phyloP scores from a whole-genome alignment of 2,888 invertebrate genomes.

The Plagodis pulveraria region DNA sequence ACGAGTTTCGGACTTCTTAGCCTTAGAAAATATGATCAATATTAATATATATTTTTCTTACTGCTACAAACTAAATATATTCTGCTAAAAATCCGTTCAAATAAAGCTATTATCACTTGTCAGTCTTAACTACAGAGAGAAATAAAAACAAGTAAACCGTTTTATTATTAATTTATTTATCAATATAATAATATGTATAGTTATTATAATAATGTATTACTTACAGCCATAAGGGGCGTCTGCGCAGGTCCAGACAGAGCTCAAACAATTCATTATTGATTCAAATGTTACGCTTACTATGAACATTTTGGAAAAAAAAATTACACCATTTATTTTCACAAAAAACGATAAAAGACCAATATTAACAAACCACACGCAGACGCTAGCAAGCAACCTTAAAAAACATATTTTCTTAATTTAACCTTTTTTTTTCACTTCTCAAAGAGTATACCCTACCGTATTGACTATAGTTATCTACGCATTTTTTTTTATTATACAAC shows the following conservation, averaged over 20 bases:
- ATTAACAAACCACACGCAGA: conserved; percentile 38
- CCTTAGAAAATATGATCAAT: too few species aligned
- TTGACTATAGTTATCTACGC: conserved; percentile 50
- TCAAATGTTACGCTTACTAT: conserved; percentile 39
- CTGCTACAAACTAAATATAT: too few species aligned
- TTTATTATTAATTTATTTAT: conserved; percentile 85
- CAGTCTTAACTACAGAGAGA: conserved; percentile 27
- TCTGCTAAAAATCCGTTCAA: too few species aligned
- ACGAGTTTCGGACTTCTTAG: too few species aligned
- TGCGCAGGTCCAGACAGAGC: conserved; percentile 36
- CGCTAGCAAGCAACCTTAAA: conserved; percentile 65
- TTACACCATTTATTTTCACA: conserved; percentile 46
- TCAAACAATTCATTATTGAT: conserved; percentile 33
- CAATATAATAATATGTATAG: conserved; percentile 83
- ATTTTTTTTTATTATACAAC: conserved; percentile 66
- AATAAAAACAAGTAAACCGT: conserved; percentile 56
- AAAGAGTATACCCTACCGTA: conserved; percentile 49
- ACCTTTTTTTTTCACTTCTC: conserved; percentile 40
- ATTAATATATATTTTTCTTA: too few species aligned
- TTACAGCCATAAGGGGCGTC: conserved; percentile 75
- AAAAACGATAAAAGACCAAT: conserved; percentile 3
- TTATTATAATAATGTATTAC: conserved; percentile 73
- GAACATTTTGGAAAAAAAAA: conserved; percentile 49
- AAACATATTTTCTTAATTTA: conserved; percentile 63
- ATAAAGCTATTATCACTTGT: too few species aligned